A percentile compares a stretch with the other conserved stretches of the same genome.
Evolutionary conservation across 2,888 invertebrate species (phyloP).

Genomic region (Diarsia rubi): DNA sequence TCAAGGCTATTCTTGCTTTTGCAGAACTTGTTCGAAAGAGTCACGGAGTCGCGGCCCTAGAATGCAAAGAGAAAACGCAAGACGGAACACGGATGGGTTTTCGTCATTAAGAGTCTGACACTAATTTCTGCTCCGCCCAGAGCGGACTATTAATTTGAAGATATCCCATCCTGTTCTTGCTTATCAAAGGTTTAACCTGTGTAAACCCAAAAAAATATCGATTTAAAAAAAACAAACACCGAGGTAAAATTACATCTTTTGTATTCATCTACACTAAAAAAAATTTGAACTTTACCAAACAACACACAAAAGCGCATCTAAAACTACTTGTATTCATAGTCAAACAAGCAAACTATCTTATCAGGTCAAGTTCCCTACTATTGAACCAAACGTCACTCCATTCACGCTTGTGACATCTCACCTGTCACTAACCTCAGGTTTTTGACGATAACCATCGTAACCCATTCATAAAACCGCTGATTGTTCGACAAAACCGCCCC

Average conservation of each 20-base stretch:
- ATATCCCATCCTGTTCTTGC: neutral
- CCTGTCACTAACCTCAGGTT: slow-evolving; percentile 89
- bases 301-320: slow-evolving; percentile 71
- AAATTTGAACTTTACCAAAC: slow-evolving; percentile 64
- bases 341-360: slow-evolving; percentile 75
- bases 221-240: slow-evolving; percentile 28
- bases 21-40: too few species aligned
- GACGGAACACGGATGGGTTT: too few species aligned
- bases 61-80: too few species aligned
- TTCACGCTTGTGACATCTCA: slow-evolving; percentile 88
- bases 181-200: slow-evolving; percentile 6
- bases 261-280: slow-evolving; percentile 42
- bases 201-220: slow-evolving; percentile 20
- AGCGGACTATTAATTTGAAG: too few species aligned
- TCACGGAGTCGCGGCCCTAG: too few species aligned
- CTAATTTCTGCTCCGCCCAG: too few species aligned
- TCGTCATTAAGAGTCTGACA: too few species aligned
- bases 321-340: slow-evolving; percentile 73
- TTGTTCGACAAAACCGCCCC: slow-evolving; percentile 86
- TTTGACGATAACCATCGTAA: slow-evolving; percentile 85
- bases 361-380: slow-evolving; percentile 82
- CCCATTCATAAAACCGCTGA: slow-evolving; percentile 85
- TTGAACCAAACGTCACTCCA: slow-evolving; percentile 74
- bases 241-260: slow-evolving; percentile 60
- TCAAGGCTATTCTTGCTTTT: neutral